These are phyloP conservation scores for Baryphthengus martii DNA, from an alignment of 2,113 vertebrate genomes.

Conservation along the genomic window DNA sequence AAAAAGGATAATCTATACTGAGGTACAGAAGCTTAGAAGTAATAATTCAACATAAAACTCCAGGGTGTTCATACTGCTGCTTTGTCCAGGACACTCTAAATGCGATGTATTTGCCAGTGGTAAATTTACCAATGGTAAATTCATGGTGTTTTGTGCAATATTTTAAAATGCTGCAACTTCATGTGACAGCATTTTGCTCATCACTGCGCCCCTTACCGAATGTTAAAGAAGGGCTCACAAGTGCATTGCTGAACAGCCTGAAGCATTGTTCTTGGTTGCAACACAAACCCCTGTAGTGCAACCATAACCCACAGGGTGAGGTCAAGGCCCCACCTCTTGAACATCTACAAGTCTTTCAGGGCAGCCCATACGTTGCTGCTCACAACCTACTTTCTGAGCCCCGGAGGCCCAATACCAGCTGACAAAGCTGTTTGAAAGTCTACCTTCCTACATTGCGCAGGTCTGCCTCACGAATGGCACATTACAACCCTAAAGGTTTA, in stretches of 20 bases:
- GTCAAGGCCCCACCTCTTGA: not conserved
- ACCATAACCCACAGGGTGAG: not conserved
- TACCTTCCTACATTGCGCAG: not conserved
- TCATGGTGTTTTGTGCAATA: accelerated
- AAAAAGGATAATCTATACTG: not conserved
- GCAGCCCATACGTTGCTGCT: not conserved
- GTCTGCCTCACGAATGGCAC: not conserved
- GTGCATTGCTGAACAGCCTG: not conserved
- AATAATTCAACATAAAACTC: not conserved
- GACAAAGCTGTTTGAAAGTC: not conserved
- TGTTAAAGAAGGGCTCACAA: not conserved
- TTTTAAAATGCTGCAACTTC: not conserved
- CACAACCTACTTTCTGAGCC: not conserved
- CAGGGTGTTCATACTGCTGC: not conserved
- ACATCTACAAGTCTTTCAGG: not conserved
- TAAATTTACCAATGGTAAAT: not conserved
- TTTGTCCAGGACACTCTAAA: not conserved
- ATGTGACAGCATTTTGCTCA: not conserved
- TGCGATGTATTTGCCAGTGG: too few relatives aligned
- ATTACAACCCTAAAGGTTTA: not conserved
- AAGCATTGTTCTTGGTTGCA: not conserved
- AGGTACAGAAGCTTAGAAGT: not conserved
- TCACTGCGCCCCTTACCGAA: not conserved
- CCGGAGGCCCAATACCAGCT: not conserved
- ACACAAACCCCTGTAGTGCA: not conserved